These are phyloP conservation scores for Neomonachus schauinslandi DNA, from an alignment of 2,113 vertebrate genomes.

Conservation along the genomic window DNA sequence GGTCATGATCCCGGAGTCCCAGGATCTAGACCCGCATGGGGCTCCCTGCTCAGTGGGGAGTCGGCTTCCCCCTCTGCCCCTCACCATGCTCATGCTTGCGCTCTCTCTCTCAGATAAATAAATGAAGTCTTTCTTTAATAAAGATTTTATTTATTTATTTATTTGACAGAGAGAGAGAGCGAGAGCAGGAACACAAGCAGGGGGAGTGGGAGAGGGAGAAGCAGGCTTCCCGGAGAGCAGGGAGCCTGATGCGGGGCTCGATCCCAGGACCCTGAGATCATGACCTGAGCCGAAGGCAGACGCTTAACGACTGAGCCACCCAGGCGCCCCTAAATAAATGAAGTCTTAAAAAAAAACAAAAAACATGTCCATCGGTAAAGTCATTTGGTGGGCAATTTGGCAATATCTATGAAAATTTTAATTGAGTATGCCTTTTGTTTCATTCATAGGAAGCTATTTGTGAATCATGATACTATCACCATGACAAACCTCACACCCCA, in stretches of 20 bases:
- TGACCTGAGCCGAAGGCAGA: no score
- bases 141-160: no score
- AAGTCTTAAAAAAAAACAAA: no score
- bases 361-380: neutral
- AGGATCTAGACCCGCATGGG: neutral
- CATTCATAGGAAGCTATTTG: neutral
- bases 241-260: no score
- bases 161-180: no score
- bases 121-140: neutral
- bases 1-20: neutral
- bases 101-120: neutral
- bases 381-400: neutral
- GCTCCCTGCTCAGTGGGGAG: neutral
- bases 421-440: neutral
- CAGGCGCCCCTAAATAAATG: no score
- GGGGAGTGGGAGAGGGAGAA: no score
- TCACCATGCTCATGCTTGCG: neutral
- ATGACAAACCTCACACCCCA: neutral
- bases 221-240: no score
- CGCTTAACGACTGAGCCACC: no score
- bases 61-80: neutral
- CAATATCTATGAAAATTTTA: slow-evolving; percentile 19
- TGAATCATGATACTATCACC: neutral
- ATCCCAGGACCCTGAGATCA: no score
- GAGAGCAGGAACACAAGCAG: no score